Conservation (phyloP, 2,113 vertebrate genomes). For the Cottus gobio region DNA sequence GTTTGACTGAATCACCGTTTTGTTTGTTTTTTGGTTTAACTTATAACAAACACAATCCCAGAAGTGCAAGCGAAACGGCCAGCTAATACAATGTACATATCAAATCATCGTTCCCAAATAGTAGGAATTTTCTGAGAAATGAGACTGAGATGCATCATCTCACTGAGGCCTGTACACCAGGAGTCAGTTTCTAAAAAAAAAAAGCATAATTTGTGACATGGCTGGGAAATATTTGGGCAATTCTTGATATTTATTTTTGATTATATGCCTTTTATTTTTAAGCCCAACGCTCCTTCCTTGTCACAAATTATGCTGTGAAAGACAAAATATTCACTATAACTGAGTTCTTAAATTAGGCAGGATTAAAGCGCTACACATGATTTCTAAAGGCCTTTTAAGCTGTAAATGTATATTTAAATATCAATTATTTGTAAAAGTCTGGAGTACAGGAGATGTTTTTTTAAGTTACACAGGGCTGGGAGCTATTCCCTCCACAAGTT, state of each 20-base stretch:
- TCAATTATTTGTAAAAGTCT: constrained; percentile 33
- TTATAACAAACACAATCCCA: constrained; percentile 22
- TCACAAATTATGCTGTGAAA: constrained; percentile 16
- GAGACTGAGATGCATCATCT: constrained; percentile 77
- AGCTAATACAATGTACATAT: constrained; percentile 55
- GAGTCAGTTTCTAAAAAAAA: constrained; percentile 16
- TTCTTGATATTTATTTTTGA: constrained; percentile 21
- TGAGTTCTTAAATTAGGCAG: constrained; percentile 17
- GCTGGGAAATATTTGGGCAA: constrained; percentile 20
- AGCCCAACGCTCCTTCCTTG: constrained; percentile 21
- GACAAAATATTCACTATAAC: background rate
- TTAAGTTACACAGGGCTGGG: constrained; percentile 17
- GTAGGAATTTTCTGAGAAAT: constrained; percentile 48
- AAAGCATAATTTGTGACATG: background rate
- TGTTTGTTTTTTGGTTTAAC: constrained; percentile 19
- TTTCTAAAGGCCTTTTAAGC: constrained; percentile 28
- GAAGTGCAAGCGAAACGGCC: constrained; percentile 43
- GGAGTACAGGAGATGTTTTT: constrained; percentile 11
- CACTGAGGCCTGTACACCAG: constrained; percentile 28
- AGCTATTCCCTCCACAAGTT: constrained; percentile 2
- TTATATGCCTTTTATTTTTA: constrained; percentile 33
- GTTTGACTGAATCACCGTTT: constrained; percentile 55
- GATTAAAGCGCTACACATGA: constrained; percentile 7
- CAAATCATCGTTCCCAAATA: constrained; percentile 31
- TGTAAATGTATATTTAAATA: constrained; percentile 39